Conservation (phyloP, 2,113 vertebrate species). For the Anseranas semipalmata region DNA sequence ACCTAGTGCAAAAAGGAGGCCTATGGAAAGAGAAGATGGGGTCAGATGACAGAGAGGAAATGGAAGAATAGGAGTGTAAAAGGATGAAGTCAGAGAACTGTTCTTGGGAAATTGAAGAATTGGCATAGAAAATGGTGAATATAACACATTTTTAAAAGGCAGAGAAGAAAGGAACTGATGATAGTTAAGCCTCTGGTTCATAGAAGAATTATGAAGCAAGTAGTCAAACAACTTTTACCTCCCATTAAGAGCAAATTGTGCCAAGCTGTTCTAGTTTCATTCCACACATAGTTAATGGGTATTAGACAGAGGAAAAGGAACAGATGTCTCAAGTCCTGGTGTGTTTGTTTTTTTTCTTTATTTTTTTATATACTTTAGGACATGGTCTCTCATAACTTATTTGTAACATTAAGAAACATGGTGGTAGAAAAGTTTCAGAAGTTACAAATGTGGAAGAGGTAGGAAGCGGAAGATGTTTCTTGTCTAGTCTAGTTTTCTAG, state of each 20-base stretch:
- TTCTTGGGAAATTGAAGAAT: background rate
- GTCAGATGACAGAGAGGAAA: background rate
- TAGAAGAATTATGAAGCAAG: conserved; percentile 5
- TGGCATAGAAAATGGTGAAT: background rate
- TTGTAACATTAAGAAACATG: background rate
- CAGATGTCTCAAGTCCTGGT: conserved; percentile 1
- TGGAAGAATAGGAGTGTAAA: background rate
- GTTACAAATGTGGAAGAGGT: background rate
- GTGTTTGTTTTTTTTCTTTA: no score
- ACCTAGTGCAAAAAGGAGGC: background rate
- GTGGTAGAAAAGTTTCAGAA: conserved; percentile 24
- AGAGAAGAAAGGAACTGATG: background rate
- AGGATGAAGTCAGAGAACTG: background rate
- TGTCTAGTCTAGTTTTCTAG: background rate
- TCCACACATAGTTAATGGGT: background rate
- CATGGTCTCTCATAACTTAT: background rate
- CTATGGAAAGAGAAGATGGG: background rate
- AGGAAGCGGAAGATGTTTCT: conserved; percentile 22
- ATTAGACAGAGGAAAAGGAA: background rate
- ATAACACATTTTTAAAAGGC: background rate
- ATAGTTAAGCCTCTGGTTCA: background rate
- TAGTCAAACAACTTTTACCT: conserved; percentile 1
- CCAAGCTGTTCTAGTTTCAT: conserved; percentile 9
- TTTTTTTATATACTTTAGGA: background rate
- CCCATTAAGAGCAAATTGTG: conserved; percentile 24